phyloP scores from a whole-genome alignment of 2,113 vertebrate genomes.

The Dipodomys stephensi region DNA sequence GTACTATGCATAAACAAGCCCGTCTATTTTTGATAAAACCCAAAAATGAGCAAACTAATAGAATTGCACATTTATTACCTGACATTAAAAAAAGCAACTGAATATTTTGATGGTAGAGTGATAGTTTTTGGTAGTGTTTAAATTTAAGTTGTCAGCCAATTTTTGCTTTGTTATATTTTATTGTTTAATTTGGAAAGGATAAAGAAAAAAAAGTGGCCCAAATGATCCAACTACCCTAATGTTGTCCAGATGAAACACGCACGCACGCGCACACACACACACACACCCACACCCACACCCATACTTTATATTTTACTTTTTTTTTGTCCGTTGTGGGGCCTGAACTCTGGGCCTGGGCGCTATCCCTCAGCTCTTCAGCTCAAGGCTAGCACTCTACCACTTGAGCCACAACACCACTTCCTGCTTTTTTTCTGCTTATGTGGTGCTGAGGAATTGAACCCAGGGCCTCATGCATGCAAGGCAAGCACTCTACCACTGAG shows the following conservation, averaged over 20 bases:
- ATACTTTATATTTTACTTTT: too few species aligned
- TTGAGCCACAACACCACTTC: too few species aligned
- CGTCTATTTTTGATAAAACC: conserved; percentile 30
- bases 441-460: too few species aligned
- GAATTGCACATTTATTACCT: conserved; percentile 18
- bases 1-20: background rate
- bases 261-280: too few species aligned
- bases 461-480: too few species aligned
- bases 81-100: background rate
- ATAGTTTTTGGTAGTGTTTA: background rate
- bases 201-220: conserved; percentile 11
- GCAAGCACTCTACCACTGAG: too few species aligned
- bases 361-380: too few species aligned
- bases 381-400: too few species aligned
- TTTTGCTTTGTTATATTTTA: background rate
- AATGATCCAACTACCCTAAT: background rate
- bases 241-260: background rate
- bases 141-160: background rate
- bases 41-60: background rate
- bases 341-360: too few species aligned
- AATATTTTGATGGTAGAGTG: background rate
- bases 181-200: conserved; percentile 28
- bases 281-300: too few species aligned
- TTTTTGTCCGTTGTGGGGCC: too few species aligned
- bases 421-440: too few species aligned